Evolutionary conservation across 2,113 vertebrate species (phyloP).

Genomic region (Lagopus leucura): DNA sequence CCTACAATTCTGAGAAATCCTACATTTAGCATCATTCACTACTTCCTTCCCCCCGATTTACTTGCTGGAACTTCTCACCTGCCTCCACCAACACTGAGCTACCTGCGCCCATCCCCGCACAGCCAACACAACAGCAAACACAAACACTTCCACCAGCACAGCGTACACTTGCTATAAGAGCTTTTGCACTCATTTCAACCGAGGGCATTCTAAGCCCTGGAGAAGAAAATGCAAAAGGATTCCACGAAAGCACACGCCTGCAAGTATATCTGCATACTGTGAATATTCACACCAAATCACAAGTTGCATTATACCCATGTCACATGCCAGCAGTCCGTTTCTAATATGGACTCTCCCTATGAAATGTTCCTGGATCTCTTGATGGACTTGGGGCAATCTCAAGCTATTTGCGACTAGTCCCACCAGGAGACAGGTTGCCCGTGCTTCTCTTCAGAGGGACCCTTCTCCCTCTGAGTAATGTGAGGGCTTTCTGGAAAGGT

Average conservation of each 20-base stretch:
- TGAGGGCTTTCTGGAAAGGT: not conserved
- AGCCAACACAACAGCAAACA: not conserved
- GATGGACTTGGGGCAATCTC: not conserved
- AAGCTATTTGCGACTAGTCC: not conserved
- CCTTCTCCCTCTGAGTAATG: accelerated
- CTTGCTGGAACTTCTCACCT: not conserved
- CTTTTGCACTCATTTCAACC: not conserved
- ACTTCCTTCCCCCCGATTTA: not conserved
- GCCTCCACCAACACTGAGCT: not conserved
- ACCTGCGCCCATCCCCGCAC: not conserved
- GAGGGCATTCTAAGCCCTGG: not conserved
- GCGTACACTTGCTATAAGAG: not conserved
- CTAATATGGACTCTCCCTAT: not conserved
- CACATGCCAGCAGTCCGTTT: not conserved
- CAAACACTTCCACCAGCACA: not conserved
- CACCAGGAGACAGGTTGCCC: not conserved
- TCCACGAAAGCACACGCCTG: not conserved
- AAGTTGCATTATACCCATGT: not conserved
- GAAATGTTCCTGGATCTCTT: not conserved
- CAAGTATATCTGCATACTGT: not conserved
- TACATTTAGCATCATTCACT: not conserved
- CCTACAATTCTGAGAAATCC: not conserved
- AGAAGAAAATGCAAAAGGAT: not conserved
- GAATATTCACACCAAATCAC: not conserved
- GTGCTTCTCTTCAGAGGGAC: not conserved